Base-by-base conservation (phyloP, 1,140 invertebrate species). In the Mesaphorura yosii region DNA sequence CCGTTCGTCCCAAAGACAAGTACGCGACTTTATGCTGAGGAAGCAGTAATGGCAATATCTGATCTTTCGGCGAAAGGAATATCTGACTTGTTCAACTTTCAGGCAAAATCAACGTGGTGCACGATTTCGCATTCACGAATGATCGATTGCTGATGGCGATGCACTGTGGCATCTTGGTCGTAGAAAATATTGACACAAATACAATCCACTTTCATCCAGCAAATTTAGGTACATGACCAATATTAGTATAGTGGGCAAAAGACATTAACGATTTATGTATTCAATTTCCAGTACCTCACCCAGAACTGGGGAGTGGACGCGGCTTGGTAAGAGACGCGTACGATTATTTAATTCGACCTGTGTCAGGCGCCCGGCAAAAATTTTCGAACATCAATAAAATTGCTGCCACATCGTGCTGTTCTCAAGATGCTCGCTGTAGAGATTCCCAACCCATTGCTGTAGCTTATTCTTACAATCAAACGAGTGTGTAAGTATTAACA, bases 131-230 rank as follows among this genome's bases (percentile, higher is more conserved):
- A 19, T 50, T 38, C 22, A 34, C 34, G 3, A 17, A 37, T n/a
- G 34, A 20, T 3, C 48, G 48, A 15, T 38, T 50, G 6, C 4
- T 50, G 4, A 10, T 50, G 4, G 48, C 5, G 10, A 50, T 50
- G 48, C 17, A 34, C 10, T 50, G 48, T 29, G 48, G 48, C 7
- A 39, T 50, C n/a, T 10, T 50, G 6, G n/a, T 50, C 20, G 31
- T 50, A 15, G 40, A 19, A 20, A 25, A 50, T 19, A 28, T 50
- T 39, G 31, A 34, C n/a, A 34, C 31, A 10, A 34, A 10, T 34
- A 10, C 10, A n/a, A n/a, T 34, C 31, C 10, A n/a, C 10, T 34
- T 10, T 34, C 10, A 34, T 10, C 31, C 10, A 34, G 31, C 31
- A 34, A 10, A 10, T n/a, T 34, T 34, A n/a, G n/a, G 31, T 34